Evolutionary conservation across 2,888 invertebrate species (phyloP), one percentile per base, ranked within the genome.

Genomic region (Ypsolopha sequella): DNA sequence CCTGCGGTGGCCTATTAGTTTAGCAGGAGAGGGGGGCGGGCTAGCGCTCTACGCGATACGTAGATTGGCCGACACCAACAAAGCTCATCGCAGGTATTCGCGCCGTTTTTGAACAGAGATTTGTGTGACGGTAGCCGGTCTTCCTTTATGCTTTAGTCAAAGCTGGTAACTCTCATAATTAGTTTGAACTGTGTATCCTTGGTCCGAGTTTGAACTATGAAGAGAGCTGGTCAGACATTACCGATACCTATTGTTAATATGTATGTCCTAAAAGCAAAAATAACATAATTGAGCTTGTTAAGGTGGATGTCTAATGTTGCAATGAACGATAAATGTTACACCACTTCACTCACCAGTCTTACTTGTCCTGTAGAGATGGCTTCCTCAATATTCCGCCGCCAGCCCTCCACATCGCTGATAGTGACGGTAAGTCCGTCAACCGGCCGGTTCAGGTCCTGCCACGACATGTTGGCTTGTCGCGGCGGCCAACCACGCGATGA

Each of bases 401-500:
- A 95, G 41, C 91, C 84, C 59, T 92, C 91, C 73, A 95, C 74
- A 51, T 94, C 92, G 44, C 89, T 85, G 34, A 93, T 70, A 54
- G 91, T 90, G 41, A 91, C 73, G 41, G 70, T 66, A 13, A 92
- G 73, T 11, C 85, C 87, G 60, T 93, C 92, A 1, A 86, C 89
- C 2, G 89, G 89, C 24, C 95, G 88, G 60, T 91, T 89, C 43
- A 95, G 64, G 72, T 94, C 91, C 56, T 87, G 77, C 55, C 93
- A 81, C 1, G 60, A 54, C 64, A 91, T 88, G 56, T 89, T 88
- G 13, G 88, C 77, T 13, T 90, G 89, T 36, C 95, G 89, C 0
- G 93, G 89, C 0, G 94, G 92, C 89, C 92, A 95, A 0, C 91
- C 89, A 33, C 94, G 89, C 51, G 92, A 91, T 41, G 89, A 87